A percentile compares a stretch with the other conserved stretches of the same genome.
These are phyloP conservation scores for Aromia moschata DNA, from an alignment of 2,888 invertebrate species.

Conservation along the genomic window DNA sequence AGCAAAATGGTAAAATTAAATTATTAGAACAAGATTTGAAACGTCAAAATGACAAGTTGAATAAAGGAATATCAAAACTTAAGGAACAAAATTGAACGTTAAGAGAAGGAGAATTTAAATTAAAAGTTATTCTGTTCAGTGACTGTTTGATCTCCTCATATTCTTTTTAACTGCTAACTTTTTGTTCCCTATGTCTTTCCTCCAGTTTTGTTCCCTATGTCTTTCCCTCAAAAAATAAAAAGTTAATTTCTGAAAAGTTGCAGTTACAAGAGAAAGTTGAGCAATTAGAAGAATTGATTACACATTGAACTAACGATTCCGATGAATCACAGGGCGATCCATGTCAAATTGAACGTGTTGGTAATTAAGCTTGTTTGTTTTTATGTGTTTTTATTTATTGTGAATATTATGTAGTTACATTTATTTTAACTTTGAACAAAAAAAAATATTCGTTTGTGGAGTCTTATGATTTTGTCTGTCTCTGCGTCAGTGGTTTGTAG, in stretches of 20 bases:
- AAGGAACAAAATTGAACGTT: neutral
- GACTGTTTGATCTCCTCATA: no score
- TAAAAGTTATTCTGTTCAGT: neutral
- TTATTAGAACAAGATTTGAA: constrained; percentile 1
- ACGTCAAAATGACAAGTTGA: constrained; percentile 7
- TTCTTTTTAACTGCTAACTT: no score
- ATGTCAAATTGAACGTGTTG: no score
- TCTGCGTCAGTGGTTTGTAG: no score
- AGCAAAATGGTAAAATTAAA: neutral
- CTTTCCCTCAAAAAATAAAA: constrained; percentile 10
- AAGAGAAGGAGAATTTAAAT: neutral
- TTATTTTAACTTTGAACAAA: no score
- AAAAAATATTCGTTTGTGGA: no score
- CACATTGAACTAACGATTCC: neutral
- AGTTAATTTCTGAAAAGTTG: constrained; percentile 4
- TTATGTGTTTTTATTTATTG: no score
- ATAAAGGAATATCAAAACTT: neutral
- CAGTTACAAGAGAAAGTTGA: constrained; percentile 9
- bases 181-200: no score
- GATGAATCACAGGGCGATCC: neutral
- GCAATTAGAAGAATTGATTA: constrained; percentile 1
- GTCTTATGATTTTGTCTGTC: no score
- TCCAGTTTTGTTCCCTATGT: no score
- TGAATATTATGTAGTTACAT: no score
- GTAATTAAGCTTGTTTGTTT: no score